Evolutionary conservation across 2,113 vertebrate species (phyloP).

Genomic region (Equus quagga): DNA sequence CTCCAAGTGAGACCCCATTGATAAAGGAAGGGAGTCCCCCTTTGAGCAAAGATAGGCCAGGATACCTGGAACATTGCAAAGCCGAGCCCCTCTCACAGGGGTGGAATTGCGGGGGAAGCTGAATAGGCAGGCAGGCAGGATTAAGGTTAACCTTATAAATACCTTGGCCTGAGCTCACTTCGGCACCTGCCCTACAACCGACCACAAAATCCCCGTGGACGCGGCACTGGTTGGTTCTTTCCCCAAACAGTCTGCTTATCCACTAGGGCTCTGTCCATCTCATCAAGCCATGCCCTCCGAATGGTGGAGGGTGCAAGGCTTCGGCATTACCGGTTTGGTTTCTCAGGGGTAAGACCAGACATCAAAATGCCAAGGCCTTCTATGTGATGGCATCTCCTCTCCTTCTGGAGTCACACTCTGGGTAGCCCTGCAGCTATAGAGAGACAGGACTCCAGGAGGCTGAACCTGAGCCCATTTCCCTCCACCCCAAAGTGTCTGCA

Average conservation of each 20-base stretch:
- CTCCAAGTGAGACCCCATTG: neutral
- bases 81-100: neutral
- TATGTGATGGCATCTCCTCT: rapidly evolving
- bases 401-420: neutral
- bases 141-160: neutral
- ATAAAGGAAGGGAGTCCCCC: neutral
- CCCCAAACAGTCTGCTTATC: neutral
- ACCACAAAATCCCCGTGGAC: neutral
- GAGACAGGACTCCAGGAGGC: neutral
- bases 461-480: neutral
- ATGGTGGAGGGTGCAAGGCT: no score
- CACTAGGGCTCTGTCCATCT: rapidly evolving
- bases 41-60: neutral
- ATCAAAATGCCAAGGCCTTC: rapidly evolving
- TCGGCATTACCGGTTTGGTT: rapidly evolving
- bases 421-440: neutral
- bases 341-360: neutral
- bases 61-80: neutral
- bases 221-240: neutral
- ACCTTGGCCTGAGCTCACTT: neutral
- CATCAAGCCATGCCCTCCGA: rapidly evolving
- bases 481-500: neutral
- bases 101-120: no score
- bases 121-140: no score
- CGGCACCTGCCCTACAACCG: rapidly evolving